These are phyloP conservation scores for Cyclophora punctaria DNA, from an alignment of 2,888 invertebrate species.

Conservation along the genomic window DNA sequence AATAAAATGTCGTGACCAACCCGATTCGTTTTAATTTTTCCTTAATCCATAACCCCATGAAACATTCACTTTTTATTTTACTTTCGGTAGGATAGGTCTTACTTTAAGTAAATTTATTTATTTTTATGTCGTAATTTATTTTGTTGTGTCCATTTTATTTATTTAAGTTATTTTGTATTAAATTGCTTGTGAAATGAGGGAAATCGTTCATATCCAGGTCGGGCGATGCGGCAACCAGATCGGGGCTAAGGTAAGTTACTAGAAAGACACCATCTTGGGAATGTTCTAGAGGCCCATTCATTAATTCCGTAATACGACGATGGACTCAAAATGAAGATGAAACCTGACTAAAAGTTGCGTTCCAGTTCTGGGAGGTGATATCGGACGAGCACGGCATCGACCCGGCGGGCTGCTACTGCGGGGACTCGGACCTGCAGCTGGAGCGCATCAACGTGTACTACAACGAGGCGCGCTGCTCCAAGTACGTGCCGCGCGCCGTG, in stretches of 20 bases:
- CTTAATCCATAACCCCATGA: slow-evolving; percentile 27
- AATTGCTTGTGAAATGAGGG: slow-evolving; percentile 78
- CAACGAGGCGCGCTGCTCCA: slow-evolving; percentile 75
- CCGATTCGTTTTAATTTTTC: background rate
- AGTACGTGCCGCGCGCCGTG: slow-evolving; percentile 55
- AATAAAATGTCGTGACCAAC: slow-evolving; percentile 1
- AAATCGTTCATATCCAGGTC: slow-evolving; percentile 86
- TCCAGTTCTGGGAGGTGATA: slow-evolving; percentile 88
- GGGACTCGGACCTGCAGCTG: slow-evolving; percentile 81
- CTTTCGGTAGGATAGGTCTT: slow-evolving; percentile 11
- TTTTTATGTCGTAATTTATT: slow-evolving; percentile 28
- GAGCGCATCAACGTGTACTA: slow-evolving; percentile 85
- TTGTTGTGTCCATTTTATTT: too few relatives aligned
- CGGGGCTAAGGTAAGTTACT: slow-evolving; percentile 79
- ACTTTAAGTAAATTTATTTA: slow-evolving; percentile 35
- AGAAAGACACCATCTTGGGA: too few relatives aligned
- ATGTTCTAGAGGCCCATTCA: too few relatives aligned
- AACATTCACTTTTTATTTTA: slow-evolving; percentile 21
- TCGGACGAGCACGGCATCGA: slow-evolving; percentile 86
- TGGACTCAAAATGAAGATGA: too few relatives aligned
- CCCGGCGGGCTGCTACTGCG: slow-evolving; percentile 70
- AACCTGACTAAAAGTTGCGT: slow-evolving; percentile 7
- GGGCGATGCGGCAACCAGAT: slow-evolving; percentile 78
- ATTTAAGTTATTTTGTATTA: slow-evolving; percentile 21
- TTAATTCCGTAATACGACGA: too few relatives aligned